Evolutionary conservation across 2,797 vertebrate species (phyloP).

Genomic region (Pterois miles): DNA sequence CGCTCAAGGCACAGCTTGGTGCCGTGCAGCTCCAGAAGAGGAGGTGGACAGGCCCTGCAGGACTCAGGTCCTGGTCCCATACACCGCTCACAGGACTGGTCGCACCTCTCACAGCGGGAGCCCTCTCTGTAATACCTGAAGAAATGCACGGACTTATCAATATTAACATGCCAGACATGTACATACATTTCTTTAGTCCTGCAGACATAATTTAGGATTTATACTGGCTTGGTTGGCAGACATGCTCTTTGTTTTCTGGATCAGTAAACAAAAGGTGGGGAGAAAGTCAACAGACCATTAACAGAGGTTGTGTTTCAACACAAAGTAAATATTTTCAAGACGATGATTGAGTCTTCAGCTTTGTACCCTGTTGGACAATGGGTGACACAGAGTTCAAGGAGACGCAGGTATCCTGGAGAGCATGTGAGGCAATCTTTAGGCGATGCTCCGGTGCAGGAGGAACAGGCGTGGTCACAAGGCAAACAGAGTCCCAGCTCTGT

Average conservation of each 20-base stretch:
- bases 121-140: conserved; percentile 76
- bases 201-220: neutral
- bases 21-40: conserved; percentile 75
- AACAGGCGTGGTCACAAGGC: conserved; percentile 79
- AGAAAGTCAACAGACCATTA: neutral
- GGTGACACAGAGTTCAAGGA: conserved; percentile 81
- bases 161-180: neutral
- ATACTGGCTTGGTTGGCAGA: neutral
- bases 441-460: conserved; percentile 78
- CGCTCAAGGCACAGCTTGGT: conserved; percentile 80
- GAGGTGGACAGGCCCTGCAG: conserved; percentile 74
- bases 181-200: neutral
- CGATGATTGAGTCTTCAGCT: too few relatives aligned
- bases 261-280: neutral
- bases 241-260: neutral
- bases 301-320: neutral
- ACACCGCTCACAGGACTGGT: conserved; percentile 75
- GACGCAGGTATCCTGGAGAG: conserved; percentile 75
- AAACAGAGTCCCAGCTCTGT: conserved; percentile 80
- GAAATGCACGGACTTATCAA: neutral
- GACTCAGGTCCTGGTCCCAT: conserved; percentile 71
- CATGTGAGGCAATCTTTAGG: conserved; percentile 83
- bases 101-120: conserved; percentile 79
- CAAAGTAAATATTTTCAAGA: neutral
- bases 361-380: conserved; percentile 83